Conservation (phyloP, 2,797 vertebrate species). For the Anguilla pacifica region DNA sequence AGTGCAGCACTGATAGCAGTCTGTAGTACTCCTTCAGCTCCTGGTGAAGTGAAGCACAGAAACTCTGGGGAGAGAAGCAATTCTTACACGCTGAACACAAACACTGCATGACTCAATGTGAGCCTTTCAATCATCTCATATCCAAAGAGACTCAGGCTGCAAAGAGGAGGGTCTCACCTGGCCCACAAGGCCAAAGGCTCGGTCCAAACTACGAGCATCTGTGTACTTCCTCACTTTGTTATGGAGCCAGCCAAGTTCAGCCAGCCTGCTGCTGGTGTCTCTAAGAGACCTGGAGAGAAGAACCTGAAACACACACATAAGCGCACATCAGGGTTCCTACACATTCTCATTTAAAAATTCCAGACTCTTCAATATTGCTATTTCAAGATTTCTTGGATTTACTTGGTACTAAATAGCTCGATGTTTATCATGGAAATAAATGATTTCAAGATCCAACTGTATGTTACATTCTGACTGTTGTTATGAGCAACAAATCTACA, state of each 20-base stretch:
- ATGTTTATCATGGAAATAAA: no score
- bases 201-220: slow-evolving; percentile 90
- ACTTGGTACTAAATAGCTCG: no score
- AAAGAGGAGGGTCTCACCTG: slow-evolving; percentile 75
- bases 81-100: slow-evolving; percentile 34
- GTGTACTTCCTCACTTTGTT: slow-evolving; percentile 97
- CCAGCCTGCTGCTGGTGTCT: slow-evolving; percentile 86
- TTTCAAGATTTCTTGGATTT: no score
- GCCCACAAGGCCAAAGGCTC: slow-evolving; percentile 92
- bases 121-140: neutral
- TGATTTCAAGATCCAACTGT: no score
- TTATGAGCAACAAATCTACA: no score
- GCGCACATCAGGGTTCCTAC: neutral
- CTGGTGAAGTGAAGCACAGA: slow-evolving; percentile 95
- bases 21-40: slow-evolving; percentile 97
- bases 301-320: slow-evolving; percentile 72
- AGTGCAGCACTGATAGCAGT: slow-evolving; percentile 92
- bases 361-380: no score
- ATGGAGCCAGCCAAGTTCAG: slow-evolving; percentile 95
- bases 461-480: no score
- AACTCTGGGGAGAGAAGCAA: slow-evolving; percentile 78
- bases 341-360: no score
- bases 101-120: slow-evolving; percentile 32
- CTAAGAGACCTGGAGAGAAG: slow-evolving; percentile 87
- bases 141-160: neutral